Evolutionary conservation across 2,888 invertebrate species (phyloP).

Genomic region (Pristionchus arcanus): DNA sequence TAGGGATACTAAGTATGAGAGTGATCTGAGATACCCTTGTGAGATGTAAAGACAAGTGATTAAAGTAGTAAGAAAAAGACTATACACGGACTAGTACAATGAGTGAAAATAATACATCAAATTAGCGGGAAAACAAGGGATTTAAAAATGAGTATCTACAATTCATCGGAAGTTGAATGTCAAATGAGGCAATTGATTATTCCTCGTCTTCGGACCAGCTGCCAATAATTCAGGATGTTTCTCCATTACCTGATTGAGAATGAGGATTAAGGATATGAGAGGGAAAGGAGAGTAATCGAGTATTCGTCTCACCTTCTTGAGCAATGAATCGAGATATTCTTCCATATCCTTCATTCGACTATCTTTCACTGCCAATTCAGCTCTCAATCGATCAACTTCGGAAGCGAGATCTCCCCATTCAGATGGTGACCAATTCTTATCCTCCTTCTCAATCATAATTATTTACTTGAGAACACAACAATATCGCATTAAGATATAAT

Average conservation of each 20-base stretch:
- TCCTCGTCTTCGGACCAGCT: conserved; percentile 29
- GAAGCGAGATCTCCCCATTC: conserved; percentile 54
- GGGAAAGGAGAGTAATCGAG: neutral
- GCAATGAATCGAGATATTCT: conserved; percentile 47
- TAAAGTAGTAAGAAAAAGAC: neutral
- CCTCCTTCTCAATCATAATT: conserved; percentile 9
- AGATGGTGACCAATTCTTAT: neutral
- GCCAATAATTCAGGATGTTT: conserved; percentile 50
- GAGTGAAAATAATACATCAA: conserved; percentile 15
- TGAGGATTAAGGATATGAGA: neutral
- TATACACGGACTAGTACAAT: conserved; percentile 32
- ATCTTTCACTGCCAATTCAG: conserved; percentile 55
- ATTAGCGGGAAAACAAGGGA: neutral
- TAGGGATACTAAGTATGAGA: conserved; percentile 46
- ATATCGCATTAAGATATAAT: too few species aligned
- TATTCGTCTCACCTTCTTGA: conserved; percentile 43
- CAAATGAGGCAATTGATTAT: neutral
- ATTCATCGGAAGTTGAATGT: conserved; percentile 39
- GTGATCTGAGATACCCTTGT: conserved; percentile 36
- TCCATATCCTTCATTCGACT: conserved; percentile 55
- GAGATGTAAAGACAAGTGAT: conserved; percentile 35
- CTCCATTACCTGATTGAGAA: conserved; percentile 48
- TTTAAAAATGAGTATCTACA: conserved; percentile 12
- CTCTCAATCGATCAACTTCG: conserved; percentile 53
- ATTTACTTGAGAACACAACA: too few species aligned